These are phyloP conservation scores for Pagetopsis macropterus DNA, from an alignment of 2,797 vertebrate species.

Conservation along the genomic window DNA sequence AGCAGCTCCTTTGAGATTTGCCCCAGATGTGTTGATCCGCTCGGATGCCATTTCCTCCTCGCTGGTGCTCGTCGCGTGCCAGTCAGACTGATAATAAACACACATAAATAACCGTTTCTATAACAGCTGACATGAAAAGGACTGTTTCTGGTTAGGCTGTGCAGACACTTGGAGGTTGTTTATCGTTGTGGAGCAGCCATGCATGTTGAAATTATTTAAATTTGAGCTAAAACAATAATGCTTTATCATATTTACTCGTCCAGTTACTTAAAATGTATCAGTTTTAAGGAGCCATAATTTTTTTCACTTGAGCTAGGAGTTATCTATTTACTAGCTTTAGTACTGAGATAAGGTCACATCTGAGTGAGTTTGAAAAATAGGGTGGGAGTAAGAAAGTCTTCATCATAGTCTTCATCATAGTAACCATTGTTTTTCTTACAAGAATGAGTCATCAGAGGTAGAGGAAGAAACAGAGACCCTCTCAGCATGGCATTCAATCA, in stretches of 20 bases:
- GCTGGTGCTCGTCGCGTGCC: slow-evolving; percentile 46
- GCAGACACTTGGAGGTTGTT: slow-evolving; percentile 22
- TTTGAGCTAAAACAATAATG: neutral
- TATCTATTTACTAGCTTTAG: slow-evolving; percentile 19
- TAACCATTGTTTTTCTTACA: slow-evolving; percentile 8
- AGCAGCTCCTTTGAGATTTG: slow-evolving; percentile 62
- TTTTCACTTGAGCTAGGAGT: slow-evolving; percentile 1
- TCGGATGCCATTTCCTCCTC: slow-evolving; percentile 58
- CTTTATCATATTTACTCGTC: neutral
- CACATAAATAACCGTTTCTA: slow-evolving; percentile 63
- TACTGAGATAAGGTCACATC: slow-evolving; percentile 17
- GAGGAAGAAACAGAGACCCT: neutral
- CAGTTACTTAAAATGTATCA: neutral
- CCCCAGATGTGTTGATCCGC: slow-evolving; percentile 76
- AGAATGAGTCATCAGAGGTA: too few relatives aligned
- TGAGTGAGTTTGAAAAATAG: slow-evolving; percentile 18
- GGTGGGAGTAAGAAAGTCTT: slow-evolving; percentile 26
- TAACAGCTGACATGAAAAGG: slow-evolving; percentile 61
- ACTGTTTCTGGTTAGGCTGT: slow-evolving; percentile 11
- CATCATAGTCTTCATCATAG: slow-evolving; percentile 7
- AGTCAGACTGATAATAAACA: slow-evolving; percentile 55
- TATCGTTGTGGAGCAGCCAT: neutral
- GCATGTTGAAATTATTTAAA: neutral
- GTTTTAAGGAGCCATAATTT: neutral
- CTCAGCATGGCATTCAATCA: neutral